These are phyloP conservation scores for Onthophagus sagittarius DNA, from an alignment of 2,888 invertebrate genomes.

Conservation along the genomic window DNA sequence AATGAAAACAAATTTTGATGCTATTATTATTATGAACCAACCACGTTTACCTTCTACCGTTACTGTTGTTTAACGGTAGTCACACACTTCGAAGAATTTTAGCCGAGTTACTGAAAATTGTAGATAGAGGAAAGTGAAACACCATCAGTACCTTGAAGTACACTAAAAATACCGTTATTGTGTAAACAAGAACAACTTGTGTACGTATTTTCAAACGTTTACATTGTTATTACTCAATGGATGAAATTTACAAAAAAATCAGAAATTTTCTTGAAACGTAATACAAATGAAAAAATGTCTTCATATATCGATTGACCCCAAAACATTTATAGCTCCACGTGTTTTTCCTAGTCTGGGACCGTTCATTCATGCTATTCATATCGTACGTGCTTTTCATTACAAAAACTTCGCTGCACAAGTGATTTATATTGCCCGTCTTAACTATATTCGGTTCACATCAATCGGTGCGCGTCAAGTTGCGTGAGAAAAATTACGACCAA, in stretches of 20 bases:
- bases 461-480: background rate
- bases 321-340: background rate
- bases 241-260: background rate
- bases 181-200: background rate
- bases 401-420: background rate
- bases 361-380: background rate
- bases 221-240: background rate
- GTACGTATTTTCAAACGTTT: background rate
- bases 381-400: background rate
- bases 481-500: background rate
- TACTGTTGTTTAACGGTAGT: background rate
- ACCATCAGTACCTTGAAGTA: background rate
- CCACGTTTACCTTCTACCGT: background rate
- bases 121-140: background rate
- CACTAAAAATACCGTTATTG: background rate
- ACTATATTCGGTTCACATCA: background rate
- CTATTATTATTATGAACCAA: background rate
- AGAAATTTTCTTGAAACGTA: background rate
- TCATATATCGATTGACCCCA: background rate
- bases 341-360: background rate
- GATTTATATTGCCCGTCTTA: background rate
- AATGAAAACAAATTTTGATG: background rate
- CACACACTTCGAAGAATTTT: background rate
- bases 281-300: background rate
- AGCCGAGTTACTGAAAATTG: background rate